phyloP scores from a whole-genome alignment of 2,113 vertebrate species.

The Tragelaphus buxtoni region DNA sequence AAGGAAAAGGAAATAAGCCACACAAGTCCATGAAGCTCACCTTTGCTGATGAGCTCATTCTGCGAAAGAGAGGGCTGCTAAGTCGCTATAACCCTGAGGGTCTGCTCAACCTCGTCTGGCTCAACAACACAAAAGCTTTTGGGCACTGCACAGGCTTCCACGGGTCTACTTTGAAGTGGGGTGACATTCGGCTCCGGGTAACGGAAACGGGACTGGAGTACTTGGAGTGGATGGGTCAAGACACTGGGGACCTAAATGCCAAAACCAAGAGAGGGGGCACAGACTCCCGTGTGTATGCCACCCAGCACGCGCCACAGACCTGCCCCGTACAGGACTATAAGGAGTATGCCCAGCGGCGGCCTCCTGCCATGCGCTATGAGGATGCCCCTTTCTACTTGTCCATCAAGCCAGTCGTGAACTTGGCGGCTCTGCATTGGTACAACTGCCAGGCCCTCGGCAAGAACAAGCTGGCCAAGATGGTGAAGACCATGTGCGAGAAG shows the following conservation, averaged over 20 bases:
- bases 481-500: slow-evolving; percentile 91
- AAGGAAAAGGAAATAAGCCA: slow-evolving; percentile 89
- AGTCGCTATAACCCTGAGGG: slow-evolving; percentile 88
- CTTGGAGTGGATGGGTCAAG: slow-evolving; percentile 88
- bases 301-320: slow-evolving; percentile 86
- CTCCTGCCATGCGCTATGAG: slow-evolving; percentile 88
- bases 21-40: slow-evolving; percentile 92
- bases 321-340: slow-evolving; percentile 90
- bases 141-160: slow-evolving; percentile 89
- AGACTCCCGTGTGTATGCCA: slow-evolving; percentile 86
- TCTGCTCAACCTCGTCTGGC: slow-evolving; percentile 88
- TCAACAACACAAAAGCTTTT: slow-evolving; percentile 89
- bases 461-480: slow-evolving; percentile 91
- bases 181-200: slow-evolving; percentile 85
- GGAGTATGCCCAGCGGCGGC: slow-evolving; percentile 87
- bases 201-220: slow-evolving; percentile 86
- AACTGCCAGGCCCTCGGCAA: slow-evolving; percentile 90
- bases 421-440: slow-evolving; percentile 89
- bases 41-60: slow-evolving; percentile 87
- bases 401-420: slow-evolving; percentile 87
- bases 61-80: slow-evolving; percentile 86
- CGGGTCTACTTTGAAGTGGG: slow-evolving; percentile 88
- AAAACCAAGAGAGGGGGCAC: slow-evolving; percentile 85
- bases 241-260: slow-evolving; percentile 77
- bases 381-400: slow-evolving; percentile 88